Conservation (phyloP, 2,888 invertebrate species). For the Hypolimnas misippus region DNA sequence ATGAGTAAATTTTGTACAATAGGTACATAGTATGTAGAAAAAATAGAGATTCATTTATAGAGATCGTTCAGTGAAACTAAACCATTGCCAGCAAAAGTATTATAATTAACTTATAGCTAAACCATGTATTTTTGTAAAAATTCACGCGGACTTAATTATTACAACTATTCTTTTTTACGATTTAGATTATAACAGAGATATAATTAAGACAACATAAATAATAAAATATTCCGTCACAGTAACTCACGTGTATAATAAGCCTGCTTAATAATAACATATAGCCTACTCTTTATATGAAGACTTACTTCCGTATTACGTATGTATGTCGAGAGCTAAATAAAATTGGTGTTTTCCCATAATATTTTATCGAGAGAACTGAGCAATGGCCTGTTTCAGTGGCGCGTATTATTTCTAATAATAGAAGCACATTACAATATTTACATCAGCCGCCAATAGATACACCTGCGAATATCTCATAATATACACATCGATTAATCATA, state of each 20-base stretch:
- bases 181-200: neutral
- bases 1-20: slow-evolving; percentile 80
- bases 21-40: slow-evolving; percentile 81
- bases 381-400: slow-evolving; percentile 82
- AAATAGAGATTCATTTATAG: slow-evolving; percentile 83
- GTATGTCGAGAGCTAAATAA: neutral
- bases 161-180: neutral
- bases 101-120: slow-evolving; percentile 23
- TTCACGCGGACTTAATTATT: neutral
- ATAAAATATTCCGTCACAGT: neutral
- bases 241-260: neutral
- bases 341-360: slow-evolving; percentile 17
- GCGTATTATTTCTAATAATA: slow-evolving; percentile 71
- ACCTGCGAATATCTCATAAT: slow-evolving; percentile 64
- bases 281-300: neutral
- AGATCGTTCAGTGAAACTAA: slow-evolving; percentile 82
- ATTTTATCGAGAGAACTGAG: slow-evolving; percentile 52
- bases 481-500: slow-evolving; percentile 62
- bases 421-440: slow-evolving; percentile 83
- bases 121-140: neutral
- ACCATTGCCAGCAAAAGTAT: slow-evolving; percentile 64
- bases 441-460: slow-evolving; percentile 67
- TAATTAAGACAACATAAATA: neutral
- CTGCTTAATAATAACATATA: neutral
- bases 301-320: slow-evolving; percentile 3